Evolutionary conservation across 2,113 vertebrate species (phyloP).

Genomic region (Maylandia zebra): DNA sequence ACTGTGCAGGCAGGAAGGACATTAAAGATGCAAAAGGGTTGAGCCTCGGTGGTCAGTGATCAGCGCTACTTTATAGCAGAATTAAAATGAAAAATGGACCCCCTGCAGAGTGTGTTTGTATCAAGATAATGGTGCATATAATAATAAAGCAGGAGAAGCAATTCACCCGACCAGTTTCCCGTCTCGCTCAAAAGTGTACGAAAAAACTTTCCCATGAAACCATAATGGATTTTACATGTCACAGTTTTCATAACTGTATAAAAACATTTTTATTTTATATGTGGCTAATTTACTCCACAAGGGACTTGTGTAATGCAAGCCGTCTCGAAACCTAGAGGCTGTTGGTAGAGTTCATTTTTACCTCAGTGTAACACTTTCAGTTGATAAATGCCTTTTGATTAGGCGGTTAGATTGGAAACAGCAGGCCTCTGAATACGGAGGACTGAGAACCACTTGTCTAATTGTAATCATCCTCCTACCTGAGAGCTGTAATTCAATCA

Average conservation of each 20-base stretch:
- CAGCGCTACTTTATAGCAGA: conserved; percentile 35
- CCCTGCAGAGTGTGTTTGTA: conserved; percentile 15
- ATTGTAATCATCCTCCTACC: background rate
- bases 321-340: background rate
- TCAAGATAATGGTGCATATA: conserved; percentile 31
- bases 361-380: background rate
- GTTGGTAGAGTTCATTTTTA: background rate
- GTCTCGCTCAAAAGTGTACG: background rate
- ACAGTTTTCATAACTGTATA: background rate
- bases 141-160: background rate
- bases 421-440: background rate
- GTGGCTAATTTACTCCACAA: background rate
- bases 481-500: background rate
- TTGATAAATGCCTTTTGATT: background rate
- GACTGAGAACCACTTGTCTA: background rate
- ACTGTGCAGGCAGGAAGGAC: conserved; percentile 17
- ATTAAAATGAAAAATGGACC: conserved; percentile 57
- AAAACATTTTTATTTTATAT: background rate
- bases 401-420: background rate
- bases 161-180: background rate
- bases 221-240: background rate
- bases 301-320: background rate
- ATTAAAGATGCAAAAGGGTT: conserved; percentile 64
- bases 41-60: conserved; percentile 49
- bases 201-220: background rate